Evolutionary conservation across 2,797 vertebrate genomes (phyloP).

Genomic region (Melanotaenia trifasciata): DNA sequence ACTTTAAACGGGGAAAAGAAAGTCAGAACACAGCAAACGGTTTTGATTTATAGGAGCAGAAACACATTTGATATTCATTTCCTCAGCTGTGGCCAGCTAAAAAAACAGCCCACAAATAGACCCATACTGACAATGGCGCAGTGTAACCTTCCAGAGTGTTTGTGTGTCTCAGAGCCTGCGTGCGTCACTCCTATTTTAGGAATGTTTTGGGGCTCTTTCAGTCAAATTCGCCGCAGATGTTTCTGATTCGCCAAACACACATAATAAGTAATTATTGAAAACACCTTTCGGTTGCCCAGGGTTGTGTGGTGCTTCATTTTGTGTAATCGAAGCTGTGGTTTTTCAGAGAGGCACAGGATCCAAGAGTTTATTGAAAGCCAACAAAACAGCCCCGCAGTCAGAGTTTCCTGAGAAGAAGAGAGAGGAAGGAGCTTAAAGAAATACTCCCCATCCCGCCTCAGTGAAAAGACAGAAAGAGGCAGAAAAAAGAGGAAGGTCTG

Average conservation of each 20-base stretch:
- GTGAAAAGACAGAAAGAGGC: conserved; percentile 41
- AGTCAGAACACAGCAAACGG: conserved; percentile 74
- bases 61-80: conserved; percentile 86
- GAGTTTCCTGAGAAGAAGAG: conserved; percentile 70
- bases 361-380: conserved; percentile 74
- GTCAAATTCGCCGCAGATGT: conserved; percentile 79
- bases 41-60: conserved; percentile 84
- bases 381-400: conserved; percentile 67
- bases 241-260: conserved; percentile 79
- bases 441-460: conserved; percentile 46
- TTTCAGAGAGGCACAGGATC: conserved; percentile 58
- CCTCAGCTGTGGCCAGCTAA: conserved; percentile 81
- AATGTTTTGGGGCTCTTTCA: conserved; percentile 78
- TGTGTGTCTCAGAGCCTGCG: conserved; percentile 59
- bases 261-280: conserved; percentile 84
- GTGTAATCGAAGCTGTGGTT: conserved; percentile 76
- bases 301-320: conserved; percentile 73
- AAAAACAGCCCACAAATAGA: conserved; percentile 81
- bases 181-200: conserved; percentile 83
- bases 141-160: conserved; percentile 66
- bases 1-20: conserved; percentile 73
- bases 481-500: conserved; percentile 29
- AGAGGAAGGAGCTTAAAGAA: conserved; percentile 57
- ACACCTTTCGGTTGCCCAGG: conserved; percentile 79
- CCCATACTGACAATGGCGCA: conserved; percentile 74